Evolutionary conservation across 37 sponge, comb jelly and placozoan genomes (phyloP), one percentile per base, ranked within the genome.

Genomic region (Spongia lamella): DNA sequence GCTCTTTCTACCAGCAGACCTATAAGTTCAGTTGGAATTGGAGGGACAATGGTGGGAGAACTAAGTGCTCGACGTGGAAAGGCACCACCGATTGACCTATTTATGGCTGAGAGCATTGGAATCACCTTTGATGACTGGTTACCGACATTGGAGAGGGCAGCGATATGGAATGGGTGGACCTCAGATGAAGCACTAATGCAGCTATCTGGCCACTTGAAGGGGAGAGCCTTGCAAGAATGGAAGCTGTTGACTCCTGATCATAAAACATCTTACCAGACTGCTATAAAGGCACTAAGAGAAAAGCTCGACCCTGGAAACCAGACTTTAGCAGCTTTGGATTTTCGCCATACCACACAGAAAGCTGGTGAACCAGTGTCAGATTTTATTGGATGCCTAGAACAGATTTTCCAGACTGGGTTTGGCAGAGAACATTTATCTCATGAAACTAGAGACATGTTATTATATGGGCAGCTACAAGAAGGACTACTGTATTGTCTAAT

Each of bases 161-260:
- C 74, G n/a, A 37, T 24, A 13, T 72, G 56, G 74, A 72, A 72
- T 35, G 29, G 29, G 19, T 72, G 74, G 74, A 22, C 36, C 16
- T 57, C 57, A 6, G 74, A 72, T 26, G 74, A 72, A 39, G 19
- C 31, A 35, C 25, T 72, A 37, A 56, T 72, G n/a, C 74, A 72
- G 58, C 57, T 72, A 32, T 57, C 58, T 35, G 74, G 74, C 2
- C 74, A 72, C 56, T 58, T 72, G 35, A 13, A 22, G 20, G 74
- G 56, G 26, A 15, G 37, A 57, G 74, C 74, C 14, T 25, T 72
- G 21, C 56, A 56, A 35, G 68, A 67, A 39, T 67, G 47, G 47
- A 43, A 43, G 16, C 22, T 67, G 40, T 25, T 67, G 39, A 35
- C 1, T 9, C 22, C 37, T 20, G 22, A 36, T 38, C 43, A 35